Evolutionary conservation across 2,888 invertebrate species (phyloP).

Genomic region (Aleiodes leptofemur): DNA sequence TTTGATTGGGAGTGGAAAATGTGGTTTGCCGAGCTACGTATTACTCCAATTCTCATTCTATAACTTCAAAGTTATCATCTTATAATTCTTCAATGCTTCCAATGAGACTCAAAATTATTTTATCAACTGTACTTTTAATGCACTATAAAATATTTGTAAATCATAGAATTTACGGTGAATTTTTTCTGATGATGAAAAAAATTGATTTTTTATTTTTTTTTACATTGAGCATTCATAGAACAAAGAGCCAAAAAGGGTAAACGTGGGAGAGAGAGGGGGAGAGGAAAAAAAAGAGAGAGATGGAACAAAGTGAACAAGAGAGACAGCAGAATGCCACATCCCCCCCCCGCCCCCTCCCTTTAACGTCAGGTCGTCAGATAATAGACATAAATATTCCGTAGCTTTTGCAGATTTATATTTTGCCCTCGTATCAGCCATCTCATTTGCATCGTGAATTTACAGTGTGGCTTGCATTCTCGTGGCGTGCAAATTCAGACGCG

Average conservation of each 20-base stretch:
- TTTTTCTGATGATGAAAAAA: too few species aligned
- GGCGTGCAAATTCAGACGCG: slow-evolving; percentile 43
- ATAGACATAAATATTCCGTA: slow-evolving; percentile 70
- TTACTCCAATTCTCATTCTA: slow-evolving; percentile 47
- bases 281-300: slow-evolving; percentile 16
- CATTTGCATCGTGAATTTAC: slow-evolving; percentile 73
- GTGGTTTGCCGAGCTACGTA: slow-evolving; percentile 61
- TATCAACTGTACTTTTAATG: too few species aligned
- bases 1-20: slow-evolving; percentile 68
- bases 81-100: slow-evolving; percentile 23
- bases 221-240: too few species aligned
- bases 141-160: too few species aligned
- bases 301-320: slow-evolving; percentile 32
- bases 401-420: slow-evolving; percentile 73
- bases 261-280: slow-evolving; percentile 31
- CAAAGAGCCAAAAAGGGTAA: too few species aligned
- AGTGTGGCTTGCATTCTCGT: slow-evolving; percentile 57
- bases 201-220: too few species aligned
- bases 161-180: too few species aligned
- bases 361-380: slow-evolving; percentile 63
- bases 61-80: slow-evolving; percentile 27
- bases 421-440: slow-evolving; percentile 68
- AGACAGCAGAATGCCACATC: slow-evolving; percentile 50
- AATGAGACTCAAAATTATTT: background rate
- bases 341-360: too few species aligned